Conservation (phyloP, 1,140 invertebrate species). For the Macrotrachela quadricornifera region DNA sequence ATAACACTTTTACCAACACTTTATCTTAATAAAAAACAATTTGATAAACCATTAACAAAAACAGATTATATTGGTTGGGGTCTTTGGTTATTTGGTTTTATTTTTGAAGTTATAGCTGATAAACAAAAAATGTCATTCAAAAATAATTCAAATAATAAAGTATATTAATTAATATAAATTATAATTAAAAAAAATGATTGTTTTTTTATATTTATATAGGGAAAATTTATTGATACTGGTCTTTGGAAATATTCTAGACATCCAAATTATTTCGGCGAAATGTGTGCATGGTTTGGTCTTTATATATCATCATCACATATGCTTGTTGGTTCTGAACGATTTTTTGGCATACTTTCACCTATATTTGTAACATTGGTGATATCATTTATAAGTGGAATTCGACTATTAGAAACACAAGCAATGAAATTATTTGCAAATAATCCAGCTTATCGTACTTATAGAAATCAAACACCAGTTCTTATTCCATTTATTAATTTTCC, state of each 20-base stretch:
- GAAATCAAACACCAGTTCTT: no score
- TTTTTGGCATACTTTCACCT: no score
- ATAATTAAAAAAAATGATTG: background rate
- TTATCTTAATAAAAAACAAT: conserved; percentile 19
- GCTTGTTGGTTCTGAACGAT: no score
- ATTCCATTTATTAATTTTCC: no score
- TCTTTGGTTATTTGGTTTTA: conserved; percentile 16
- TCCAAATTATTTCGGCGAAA: conserved; percentile 9
- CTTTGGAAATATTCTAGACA: conserved; percentile 1
- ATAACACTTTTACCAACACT: conserved; percentile 28
- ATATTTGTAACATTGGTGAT: no score
- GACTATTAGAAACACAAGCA: no score
- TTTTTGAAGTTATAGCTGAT: conserved; percentile 17
- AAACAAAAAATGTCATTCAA: conserved; percentile 19
- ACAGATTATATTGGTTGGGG: conserved; percentile 18
- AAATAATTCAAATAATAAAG: conserved; percentile 16
- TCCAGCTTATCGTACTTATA: no score
- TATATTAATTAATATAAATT: conserved; percentile 2
- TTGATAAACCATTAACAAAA: conserved; percentile 11
- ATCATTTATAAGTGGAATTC: no score
- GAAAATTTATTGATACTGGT: conserved; percentile 15
- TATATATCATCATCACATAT: background rate
- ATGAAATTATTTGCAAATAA: no score
- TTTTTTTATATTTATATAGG: conserved; percentile 13
- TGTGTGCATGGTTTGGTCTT: conserved; percentile 3